Conservation (phyloP, 2,888 invertebrate species). For the Adineta ricciae region DNA sequence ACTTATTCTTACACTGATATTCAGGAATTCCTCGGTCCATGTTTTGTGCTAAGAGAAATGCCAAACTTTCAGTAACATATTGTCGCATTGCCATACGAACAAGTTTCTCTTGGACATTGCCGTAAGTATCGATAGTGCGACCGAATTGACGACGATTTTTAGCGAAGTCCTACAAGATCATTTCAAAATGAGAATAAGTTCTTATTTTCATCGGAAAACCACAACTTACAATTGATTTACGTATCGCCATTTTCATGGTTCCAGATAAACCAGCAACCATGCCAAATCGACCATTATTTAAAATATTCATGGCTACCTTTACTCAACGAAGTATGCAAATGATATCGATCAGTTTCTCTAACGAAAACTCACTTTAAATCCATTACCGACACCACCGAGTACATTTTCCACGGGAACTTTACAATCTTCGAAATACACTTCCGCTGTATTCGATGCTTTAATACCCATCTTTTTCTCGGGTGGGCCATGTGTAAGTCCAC, state of each 20-base stretch:
- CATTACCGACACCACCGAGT: slow-evolving; percentile 57
- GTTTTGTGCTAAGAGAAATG: slow-evolving; percentile 85
- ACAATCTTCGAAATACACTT: slow-evolving; percentile 83
- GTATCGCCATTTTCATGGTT: slow-evolving; percentile 75
- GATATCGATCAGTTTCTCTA: neutral
- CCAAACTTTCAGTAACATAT: slow-evolving; percentile 66
- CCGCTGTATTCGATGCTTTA: slow-evolving; percentile 82
- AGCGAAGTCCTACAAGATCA: slow-evolving; percentile 68
- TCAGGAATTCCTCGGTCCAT: slow-evolving; percentile 86
- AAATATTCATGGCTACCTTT: slow-evolving; percentile 82
- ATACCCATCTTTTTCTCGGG: slow-evolving; percentile 99
- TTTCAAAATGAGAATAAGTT: neutral
- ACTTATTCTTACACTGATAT: slow-evolving; percentile 59
- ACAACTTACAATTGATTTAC: slow-evolving; percentile 59
- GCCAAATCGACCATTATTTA: slow-evolving; percentile 94
- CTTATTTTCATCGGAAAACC: too few relatives aligned
- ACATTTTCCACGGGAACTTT: slow-evolving; percentile 79
- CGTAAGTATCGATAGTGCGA: slow-evolving; percentile 64
- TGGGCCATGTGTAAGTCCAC: slow-evolving; percentile 75
- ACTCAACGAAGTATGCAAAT: neutral
- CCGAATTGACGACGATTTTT: slow-evolving; percentile 82
- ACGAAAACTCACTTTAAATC: slow-evolving; percentile 33
- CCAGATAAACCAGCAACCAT: slow-evolving; percentile 89
- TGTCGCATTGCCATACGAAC: slow-evolving; percentile 82
- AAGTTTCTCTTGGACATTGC: slow-evolving; percentile 79